Conservation (phyloP, 2,888 invertebrate genomes). For the Pammene aurita region DNA sequence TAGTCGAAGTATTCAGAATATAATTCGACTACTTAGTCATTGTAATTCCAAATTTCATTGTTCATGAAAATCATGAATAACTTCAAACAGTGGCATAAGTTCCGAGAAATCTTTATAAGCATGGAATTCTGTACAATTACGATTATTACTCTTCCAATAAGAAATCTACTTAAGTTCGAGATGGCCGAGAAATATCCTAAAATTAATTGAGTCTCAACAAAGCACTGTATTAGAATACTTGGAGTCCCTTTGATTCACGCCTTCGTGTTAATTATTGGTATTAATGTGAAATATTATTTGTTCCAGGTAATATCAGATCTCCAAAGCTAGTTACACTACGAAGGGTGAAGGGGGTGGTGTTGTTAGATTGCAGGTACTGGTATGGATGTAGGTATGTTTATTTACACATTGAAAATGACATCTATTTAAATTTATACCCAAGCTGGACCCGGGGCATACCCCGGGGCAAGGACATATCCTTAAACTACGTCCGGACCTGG, state of each 20-base stretch:
- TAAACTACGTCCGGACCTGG: no score
- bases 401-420: no score
- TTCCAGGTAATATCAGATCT: slow-evolving; percentile 29
- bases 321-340: background rate
- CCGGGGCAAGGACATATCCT: no score
- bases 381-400: no score
- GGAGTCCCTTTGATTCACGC: slow-evolving; percentile 31
- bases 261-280: slow-evolving; percentile 8
- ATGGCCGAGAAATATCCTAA: slow-evolving; percentile 22
- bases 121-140: slow-evolving; percentile 20
- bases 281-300: slow-evolving; percentile 33
- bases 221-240: slow-evolving; percentile 24
- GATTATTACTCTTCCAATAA: slow-evolving; percentile 11
- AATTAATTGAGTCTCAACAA: slow-evolving; percentile 36
- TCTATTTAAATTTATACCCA: no score
- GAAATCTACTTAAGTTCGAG: slow-evolving; percentile 19
- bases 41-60: background rate
- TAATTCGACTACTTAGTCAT: background rate
- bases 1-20: background rate
- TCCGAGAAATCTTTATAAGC: slow-evolving; percentile 1
- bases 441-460: no score
- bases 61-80: background rate
- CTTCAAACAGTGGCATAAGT: background rate
- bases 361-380: background rate
- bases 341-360: background rate